phyloP scores from a whole-genome alignment of 2,888 invertebrate species.

The Andrena hattorfiana region DNA sequence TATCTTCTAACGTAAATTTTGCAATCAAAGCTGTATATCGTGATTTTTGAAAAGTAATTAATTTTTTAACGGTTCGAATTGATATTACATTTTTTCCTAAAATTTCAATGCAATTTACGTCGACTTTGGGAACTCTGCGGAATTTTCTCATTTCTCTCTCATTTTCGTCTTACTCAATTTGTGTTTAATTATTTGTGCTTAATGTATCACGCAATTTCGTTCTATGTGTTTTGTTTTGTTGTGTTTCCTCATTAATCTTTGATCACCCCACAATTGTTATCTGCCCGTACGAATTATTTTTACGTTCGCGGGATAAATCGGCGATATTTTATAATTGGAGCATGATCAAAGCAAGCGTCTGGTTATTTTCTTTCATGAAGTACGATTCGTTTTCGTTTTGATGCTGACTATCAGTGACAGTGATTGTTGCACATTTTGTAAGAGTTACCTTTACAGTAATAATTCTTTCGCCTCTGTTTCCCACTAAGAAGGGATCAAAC shows the following conservation, averaged over 20 bases:
- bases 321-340: constrained; percentile 40
- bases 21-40: no score
- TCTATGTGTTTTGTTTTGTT: constrained; percentile 33
- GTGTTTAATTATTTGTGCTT: constrained; percentile 40
- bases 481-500: neutral
- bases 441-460: neutral
- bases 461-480: neutral
- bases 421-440: no score
- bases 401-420: no score
- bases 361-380: neutral
- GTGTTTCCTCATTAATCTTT: constrained; percentile 30
- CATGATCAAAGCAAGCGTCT: constrained; percentile 21
- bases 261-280: constrained; percentile 19
- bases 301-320: constrained; percentile 11
- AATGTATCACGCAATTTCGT: constrained; percentile 36
- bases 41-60: no score
- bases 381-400: neutral
- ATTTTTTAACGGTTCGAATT: no score
- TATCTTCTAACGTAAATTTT: neutral
- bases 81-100: neutral
- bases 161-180: constrained; percentile 15
- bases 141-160: constrained; percentile 16
- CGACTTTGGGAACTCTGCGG: constrained; percentile 9
- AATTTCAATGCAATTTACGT: constrained; percentile 24
- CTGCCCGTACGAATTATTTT: constrained; percentile 26